Evolutionary conservation across 2,888 invertebrate species (phyloP).

Genomic region (Pasiphila rectangulata): DNA sequence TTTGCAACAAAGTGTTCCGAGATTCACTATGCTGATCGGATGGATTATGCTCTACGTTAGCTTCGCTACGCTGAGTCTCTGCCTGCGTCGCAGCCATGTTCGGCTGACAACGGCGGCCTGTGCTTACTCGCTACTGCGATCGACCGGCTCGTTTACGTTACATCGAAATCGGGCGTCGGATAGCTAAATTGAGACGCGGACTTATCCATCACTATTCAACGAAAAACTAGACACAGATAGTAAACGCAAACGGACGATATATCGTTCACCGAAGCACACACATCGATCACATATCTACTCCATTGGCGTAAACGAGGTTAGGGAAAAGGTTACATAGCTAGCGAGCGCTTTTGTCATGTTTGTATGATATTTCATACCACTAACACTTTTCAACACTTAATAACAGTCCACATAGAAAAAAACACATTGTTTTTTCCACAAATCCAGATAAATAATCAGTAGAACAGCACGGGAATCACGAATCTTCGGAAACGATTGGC

Average conservation of each 20-base stretch:
- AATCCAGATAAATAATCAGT: constrained; percentile 60
- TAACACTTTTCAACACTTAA: constrained; percentile 67
- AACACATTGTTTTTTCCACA: constrained; percentile 64
- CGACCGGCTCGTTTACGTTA: constrained; percentile 81
- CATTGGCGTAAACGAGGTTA: constrained; percentile 89
- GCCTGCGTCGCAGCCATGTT: constrained; percentile 93
- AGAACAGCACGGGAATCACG: constrained; percentile 79
- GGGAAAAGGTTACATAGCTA: constrained; percentile 86
- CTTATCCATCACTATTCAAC: constrained; percentile 79
- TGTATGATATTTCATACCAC: constrained; percentile 76
- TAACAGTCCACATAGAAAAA: constrained; percentile 59
- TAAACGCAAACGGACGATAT: constrained; percentile 76
- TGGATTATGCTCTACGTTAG: constrained; percentile 84
- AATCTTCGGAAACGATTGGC: constrained; percentile 80
- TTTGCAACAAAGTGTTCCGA: constrained; percentile 86
- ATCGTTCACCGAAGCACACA: constrained; percentile 86
- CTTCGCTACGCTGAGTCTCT: constrained; percentile 90
- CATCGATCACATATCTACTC: constrained; percentile 88
- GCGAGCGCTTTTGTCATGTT: constrained; percentile 79
- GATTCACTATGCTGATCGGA: constrained; percentile 84
- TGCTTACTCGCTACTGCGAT: constrained; percentile 83
- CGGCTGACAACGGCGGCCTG: constrained; percentile 79
- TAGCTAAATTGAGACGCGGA: constrained; percentile 78
- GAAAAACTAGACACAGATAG: constrained; percentile 67
- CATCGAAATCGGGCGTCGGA: constrained; percentile 80